These are phyloP conservation scores for Sericinus montela DNA, from an alignment of 2,888 invertebrate genomes.

Conservation along the genomic window DNA sequence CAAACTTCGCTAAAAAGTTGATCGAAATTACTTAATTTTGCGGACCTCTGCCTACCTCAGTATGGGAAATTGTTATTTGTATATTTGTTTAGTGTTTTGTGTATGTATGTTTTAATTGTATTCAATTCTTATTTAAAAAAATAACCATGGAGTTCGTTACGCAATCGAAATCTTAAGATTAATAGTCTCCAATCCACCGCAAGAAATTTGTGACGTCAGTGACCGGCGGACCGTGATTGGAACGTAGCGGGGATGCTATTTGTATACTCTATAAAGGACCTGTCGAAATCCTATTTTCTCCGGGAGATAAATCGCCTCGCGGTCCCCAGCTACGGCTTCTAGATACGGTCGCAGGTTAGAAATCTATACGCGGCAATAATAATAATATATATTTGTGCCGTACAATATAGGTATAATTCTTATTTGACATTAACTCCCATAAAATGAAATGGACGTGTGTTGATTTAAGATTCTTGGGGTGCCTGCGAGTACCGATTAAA, in stretches of 20 bases:
- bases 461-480: no score
- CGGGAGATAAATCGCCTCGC: constrained; percentile 29
- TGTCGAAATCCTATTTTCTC: constrained; percentile 28
- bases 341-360: neutral
- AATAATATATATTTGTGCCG: neutral
- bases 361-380: neutral
- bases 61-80: no score
- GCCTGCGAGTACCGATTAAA: no score
- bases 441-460: no score
- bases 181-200: constrained; percentile 27
- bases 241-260: constrained; percentile 22
- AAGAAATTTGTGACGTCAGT: constrained; percentile 25
- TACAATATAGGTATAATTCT: no score
- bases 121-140: no score
- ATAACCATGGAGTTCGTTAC: neutral
- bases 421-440: no score
- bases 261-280: constrained; percentile 29
- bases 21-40: no score
- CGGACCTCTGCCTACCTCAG: no score
- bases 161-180: constrained; percentile 25
- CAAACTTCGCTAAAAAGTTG: no score
- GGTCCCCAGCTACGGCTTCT: constrained; percentile 12
- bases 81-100: no score
- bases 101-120: no score
- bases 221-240: constrained; percentile 17